Conservation (phyloP, 2,797 vertebrate species). For the Chelon labrosus region DNA sequence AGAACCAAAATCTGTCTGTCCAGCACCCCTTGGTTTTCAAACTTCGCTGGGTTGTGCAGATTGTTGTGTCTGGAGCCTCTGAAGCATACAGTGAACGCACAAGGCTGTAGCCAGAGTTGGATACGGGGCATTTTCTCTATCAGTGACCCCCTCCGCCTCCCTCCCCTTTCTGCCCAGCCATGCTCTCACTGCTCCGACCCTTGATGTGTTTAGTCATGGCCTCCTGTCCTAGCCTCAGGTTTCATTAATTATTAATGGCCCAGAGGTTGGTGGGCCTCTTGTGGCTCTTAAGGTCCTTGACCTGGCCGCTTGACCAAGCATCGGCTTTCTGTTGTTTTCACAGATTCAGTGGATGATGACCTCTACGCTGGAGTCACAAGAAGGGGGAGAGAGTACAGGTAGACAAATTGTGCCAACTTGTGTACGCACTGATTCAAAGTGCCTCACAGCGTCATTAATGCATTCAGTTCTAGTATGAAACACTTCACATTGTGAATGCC, state of each 20-base stretch:
- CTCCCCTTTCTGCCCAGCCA: slow-evolving; percentile 2
- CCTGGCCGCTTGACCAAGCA: slow-evolving; percentile 73
- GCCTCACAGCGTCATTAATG: not conserved
- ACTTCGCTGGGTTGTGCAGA: slow-evolving; percentile 44
- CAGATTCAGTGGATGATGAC: slow-evolving; percentile 67
- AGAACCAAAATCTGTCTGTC: slow-evolving; percentile 1
- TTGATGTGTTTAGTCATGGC: slow-evolving; percentile 78
- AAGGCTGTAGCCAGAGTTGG: slow-evolving; percentile 45
- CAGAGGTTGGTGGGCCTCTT: slow-evolving; percentile 51
- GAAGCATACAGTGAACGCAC: slow-evolving; percentile 65
- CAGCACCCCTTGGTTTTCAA: slow-evolving; percentile 29
- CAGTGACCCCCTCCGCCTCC: not conserved
- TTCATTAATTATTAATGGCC: slow-evolving; percentile 87
- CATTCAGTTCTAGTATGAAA: not conserved
- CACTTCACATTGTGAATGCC: no score
- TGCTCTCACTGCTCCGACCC: slow-evolving; percentile 27
- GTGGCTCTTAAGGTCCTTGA: slow-evolving; percentile 76
- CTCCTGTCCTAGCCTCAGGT: slow-evolving; percentile 73
- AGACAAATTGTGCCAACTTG: not conserved
- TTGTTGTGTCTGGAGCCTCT: slow-evolving; percentile 76
- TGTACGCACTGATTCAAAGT: not conserved
- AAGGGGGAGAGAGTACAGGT: slow-evolving; percentile 14
- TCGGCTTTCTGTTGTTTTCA: slow-evolving; percentile 71
- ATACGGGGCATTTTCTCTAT: slow-evolving; percentile 43
- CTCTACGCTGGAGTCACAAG: slow-evolving; percentile 41